phyloP scores from a whole-genome alignment of 1,140 invertebrate genomes.

The Drosophila simulans region DNA sequence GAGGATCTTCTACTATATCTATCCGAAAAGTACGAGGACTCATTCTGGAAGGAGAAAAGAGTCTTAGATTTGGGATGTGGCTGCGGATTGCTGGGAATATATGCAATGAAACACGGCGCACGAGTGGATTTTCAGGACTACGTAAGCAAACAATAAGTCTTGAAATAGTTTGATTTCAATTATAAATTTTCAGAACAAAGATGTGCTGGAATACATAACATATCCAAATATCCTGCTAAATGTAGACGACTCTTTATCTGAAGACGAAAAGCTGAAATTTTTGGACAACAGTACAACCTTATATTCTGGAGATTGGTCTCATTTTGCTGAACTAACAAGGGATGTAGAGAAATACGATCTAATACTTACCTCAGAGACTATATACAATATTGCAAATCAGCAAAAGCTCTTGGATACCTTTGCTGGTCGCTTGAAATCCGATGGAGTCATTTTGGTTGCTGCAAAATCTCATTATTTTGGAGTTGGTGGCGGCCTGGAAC shows the following conservation, averaged over 20 bases:
- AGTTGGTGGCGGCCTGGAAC: constrained; percentile 91
- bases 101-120: constrained; percentile 88
- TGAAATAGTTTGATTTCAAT: constrained; percentile 13
- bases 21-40: constrained; percentile 69
- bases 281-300: constrained; percentile 86
- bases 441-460: constrained; percentile 90
- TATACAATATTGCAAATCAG: constrained; percentile 94
- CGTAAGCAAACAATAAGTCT: constrained; percentile 86
- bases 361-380: constrained; percentile 95
- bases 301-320: constrained; percentile 93
- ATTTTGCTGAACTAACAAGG: constrained; percentile 86
- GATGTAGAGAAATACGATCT: constrained; percentile 89
- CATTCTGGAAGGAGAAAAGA: constrained; percentile 78
- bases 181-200: constrained; percentile 61
- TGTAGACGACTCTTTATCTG: constrained; percentile 85
- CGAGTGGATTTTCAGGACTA: constrained; percentile 95
- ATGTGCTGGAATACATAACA: constrained; percentile 86
- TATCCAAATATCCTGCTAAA: constrained; percentile 92
- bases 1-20: constrained; percentile 90
- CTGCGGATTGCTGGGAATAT: constrained; percentile 91
- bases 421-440: constrained; percentile 87
- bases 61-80: constrained; percentile 95
- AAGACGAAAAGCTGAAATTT: constrained; percentile 81
- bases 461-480: constrained; percentile 96
- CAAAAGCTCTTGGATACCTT: constrained; percentile 90